Evolutionary conservation across 2,888 invertebrate species (phyloP).

Genomic region (Helleia helle): DNA sequence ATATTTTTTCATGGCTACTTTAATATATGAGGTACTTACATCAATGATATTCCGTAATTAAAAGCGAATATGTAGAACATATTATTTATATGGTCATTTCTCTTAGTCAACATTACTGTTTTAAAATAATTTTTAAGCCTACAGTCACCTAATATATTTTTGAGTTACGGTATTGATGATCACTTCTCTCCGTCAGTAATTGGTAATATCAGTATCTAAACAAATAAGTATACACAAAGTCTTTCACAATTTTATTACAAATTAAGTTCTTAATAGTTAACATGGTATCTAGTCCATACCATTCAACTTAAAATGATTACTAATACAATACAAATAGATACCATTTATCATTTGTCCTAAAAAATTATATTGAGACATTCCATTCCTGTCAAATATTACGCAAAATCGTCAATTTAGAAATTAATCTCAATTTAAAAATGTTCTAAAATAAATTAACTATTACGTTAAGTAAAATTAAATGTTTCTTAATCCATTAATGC

Average conservation of each 20-base stretch:
- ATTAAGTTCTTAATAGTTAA: constrained; percentile 52
- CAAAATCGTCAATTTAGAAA: background rate
- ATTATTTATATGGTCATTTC: too few species aligned
- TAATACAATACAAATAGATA: constrained; percentile 10
- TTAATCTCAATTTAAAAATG: background rate
- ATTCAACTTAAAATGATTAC: constrained; percentile 27
- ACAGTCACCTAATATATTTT: too few species aligned
- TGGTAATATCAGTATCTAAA: constrained; percentile 1
- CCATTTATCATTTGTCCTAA: constrained; percentile 15
- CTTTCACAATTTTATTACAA: constrained; percentile 55
- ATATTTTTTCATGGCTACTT: too few species aligned
- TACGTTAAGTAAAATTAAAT: constrained; percentile 5
- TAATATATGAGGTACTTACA: too few species aligned
- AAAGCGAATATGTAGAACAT: too few species aligned
- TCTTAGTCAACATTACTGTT: too few species aligned
- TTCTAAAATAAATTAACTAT: background rate
- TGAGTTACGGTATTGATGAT: too few species aligned
- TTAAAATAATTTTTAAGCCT: too few species aligned
- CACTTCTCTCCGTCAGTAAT: too few species aligned
- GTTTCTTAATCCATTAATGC: constrained; percentile 15
- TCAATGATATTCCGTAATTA: too few species aligned
- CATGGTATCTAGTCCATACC: constrained; percentile 38
- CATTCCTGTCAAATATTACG: background rate
- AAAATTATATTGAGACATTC: constrained; percentile 7
- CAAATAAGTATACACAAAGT: constrained; percentile 46